Base-by-base conservation (phyloP, 2,797 vertebrate genomes). In the Enteromius trimaculatus region DNA sequence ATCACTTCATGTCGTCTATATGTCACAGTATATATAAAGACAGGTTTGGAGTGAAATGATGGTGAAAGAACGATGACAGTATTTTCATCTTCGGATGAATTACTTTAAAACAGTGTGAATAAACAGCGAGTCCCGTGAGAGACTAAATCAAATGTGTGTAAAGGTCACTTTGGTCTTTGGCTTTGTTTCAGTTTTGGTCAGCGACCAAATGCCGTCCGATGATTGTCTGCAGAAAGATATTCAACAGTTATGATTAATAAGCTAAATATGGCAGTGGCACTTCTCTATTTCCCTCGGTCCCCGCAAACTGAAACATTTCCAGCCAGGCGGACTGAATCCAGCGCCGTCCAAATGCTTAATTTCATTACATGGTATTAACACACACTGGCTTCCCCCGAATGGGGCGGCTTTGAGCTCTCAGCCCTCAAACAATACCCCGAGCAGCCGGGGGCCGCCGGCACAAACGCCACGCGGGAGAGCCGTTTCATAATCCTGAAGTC, bases 401-500 rank as follows among this genome's bases (percentile, higher is more conserved):
- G 95, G 62, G 93, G 94, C 93, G 90, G 94, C 95, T 97, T 96
- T 96, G 96, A 96, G 97, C 96, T 96, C 94, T 94, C 91, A 90
- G 95, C 94, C 92, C 81, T 92, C 90, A 90, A 95, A 98, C 96
- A 99, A 98, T 98, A 95, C 96, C 71, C 95, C 93, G 88, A 96
- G 95, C 90, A 95, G 95, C 89, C 92, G 89, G 93, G 95, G 95
- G 96, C 95, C 94, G 88, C 89, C 92, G 87, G 95, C 96, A 97
- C 96, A 95, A 96, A 96, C 95, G 94, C 95, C 92, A 95, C 95
- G 94, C 96, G 76, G 75, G 93, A 93, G 90, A 89, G 84, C 92
- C 94, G 95, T 96, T 97, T 96, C 96, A 96, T 96, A 96, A 97
- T 95, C 95, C 96, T 97, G 96, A 98, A 97, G 96, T 97, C 97